These are phyloP conservation scores for Oxyura jamaicensis DNA, from an alignment of 2,113 vertebrate genomes.

Conservation along the genomic window DNA sequence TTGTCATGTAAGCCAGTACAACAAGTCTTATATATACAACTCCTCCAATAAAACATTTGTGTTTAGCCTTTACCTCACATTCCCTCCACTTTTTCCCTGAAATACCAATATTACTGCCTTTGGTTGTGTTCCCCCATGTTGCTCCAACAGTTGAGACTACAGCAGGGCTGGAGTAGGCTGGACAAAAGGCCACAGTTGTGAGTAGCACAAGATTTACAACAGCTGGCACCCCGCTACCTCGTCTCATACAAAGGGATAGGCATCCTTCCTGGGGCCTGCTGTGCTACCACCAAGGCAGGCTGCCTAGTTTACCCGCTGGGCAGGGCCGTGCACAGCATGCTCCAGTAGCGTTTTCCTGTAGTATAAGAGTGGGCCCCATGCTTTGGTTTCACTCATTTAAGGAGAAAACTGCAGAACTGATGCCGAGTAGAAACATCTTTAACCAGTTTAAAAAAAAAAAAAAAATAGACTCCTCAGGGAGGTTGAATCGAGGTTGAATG, in stretches of 20 bases:
- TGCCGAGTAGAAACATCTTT: background rate
- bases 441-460: background rate
- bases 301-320: slow-evolving; percentile 52
- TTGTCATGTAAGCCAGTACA: background rate
- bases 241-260: slow-evolving; percentile 40
- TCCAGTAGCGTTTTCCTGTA: background rate
- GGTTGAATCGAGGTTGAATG: background rate
- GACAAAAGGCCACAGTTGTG: slow-evolving; percentile 42
- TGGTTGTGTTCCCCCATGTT: slow-evolving; percentile 47
- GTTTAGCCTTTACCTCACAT: background rate
- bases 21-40: background rate
- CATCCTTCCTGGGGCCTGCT: slow-evolving; percentile 58
- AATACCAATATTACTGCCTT: slow-evolving; percentile 45
- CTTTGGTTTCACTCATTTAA: slow-evolving; percentile 19
- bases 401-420: background rate
- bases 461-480: background rate
- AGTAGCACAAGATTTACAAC: slow-evolving; percentile 61
- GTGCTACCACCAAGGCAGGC: slow-evolving; percentile 58
- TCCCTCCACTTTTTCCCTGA: slow-evolving; percentile 10
- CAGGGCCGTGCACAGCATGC: background rate
- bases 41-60: background rate
- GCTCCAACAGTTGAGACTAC: slow-evolving; percentile 53
- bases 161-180: slow-evolving; percentile 62
- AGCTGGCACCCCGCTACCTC: slow-evolving; percentile 62
- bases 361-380: fast-evolving